These are phyloP conservation scores for Lanius ludovicianus DNA, from an alignment of 2,113 vertebrate species.

Conservation along the genomic window DNA sequence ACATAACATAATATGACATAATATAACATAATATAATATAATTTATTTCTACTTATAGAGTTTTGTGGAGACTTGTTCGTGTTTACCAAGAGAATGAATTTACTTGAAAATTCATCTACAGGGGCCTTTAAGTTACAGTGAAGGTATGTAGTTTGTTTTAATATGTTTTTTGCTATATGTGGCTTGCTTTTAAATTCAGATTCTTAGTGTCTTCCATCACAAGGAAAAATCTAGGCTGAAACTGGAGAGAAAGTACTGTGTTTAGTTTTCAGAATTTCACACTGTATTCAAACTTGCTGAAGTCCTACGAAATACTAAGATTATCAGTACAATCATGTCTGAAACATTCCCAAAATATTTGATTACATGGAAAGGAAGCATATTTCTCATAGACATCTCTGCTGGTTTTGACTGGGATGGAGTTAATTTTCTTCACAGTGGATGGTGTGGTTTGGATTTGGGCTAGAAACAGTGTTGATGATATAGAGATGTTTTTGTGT, in stretches of 20 bases:
- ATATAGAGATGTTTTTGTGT: background rate
- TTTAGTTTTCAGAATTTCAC: background rate
- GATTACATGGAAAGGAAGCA: background rate
- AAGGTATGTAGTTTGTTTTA: background rate
- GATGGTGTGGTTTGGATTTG: background rate
- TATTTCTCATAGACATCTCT: background rate
- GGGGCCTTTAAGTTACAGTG: background rate
- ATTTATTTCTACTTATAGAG: background rate
- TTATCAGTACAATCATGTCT: background rate
- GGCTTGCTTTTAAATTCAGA: background rate
- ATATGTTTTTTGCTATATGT: background rate
- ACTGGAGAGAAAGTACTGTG: background rate
- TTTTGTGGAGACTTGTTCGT: background rate
- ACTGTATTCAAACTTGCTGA: fast-evolving
- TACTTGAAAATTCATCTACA: background rate
- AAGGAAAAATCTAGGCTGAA: background rate
- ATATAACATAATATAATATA: background rate
- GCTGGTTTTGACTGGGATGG: background rate
- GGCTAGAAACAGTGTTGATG: background rate
- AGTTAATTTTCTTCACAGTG: background rate
- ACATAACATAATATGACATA: too few relatives aligned
- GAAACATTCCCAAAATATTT: background rate
- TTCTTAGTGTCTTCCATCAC: background rate
- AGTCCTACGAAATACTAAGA: background rate
- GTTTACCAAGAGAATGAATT: background rate